Evolutionary conservation across 64 coral and sea anemone genomes (phyloP).

Genomic region (Catalaphyllia jardinei): DNA sequence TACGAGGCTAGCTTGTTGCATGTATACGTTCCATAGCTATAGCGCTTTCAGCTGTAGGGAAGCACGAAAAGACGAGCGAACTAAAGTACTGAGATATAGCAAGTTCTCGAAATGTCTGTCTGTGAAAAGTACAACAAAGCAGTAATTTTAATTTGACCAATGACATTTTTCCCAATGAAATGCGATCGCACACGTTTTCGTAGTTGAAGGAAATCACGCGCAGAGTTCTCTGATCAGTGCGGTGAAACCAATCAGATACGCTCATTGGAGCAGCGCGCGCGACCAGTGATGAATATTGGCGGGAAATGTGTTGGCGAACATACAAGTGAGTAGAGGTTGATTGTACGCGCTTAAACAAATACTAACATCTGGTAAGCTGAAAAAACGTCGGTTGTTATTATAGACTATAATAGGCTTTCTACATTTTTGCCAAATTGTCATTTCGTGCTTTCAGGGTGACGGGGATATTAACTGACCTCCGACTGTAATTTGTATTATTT

Average conservation of each 20-base stretch:
- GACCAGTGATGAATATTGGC: background rate
- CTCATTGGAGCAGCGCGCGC: background rate
- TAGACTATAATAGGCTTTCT: background rate
- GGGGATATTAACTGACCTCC: background rate
- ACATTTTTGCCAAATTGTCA: background rate
- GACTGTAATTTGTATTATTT: background rate
- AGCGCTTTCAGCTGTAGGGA: too few species aligned
- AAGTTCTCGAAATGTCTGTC: background rate
- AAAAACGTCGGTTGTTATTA: conserved; percentile 1
- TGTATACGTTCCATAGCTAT: too few species aligned
- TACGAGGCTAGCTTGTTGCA: too few species aligned
- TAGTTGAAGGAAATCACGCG: background rate
- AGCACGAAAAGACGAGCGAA: too few species aligned
- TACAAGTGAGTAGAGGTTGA: background rate
- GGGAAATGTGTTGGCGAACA: conserved; percentile 2
- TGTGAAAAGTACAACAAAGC: background rate
- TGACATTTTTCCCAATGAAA: background rate
- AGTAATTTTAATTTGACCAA: background rate
- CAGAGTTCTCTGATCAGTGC: too few species aligned
- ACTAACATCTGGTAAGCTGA: background rate
- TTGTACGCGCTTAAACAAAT: background rate
- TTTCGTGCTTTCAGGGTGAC: background rate
- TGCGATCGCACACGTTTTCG: background rate
- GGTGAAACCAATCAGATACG: conserved; percentile 32
- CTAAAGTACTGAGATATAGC: background rate